Conservation (phyloP, 2,113 vertebrate species). For the Percopsis transmontana region DNA sequence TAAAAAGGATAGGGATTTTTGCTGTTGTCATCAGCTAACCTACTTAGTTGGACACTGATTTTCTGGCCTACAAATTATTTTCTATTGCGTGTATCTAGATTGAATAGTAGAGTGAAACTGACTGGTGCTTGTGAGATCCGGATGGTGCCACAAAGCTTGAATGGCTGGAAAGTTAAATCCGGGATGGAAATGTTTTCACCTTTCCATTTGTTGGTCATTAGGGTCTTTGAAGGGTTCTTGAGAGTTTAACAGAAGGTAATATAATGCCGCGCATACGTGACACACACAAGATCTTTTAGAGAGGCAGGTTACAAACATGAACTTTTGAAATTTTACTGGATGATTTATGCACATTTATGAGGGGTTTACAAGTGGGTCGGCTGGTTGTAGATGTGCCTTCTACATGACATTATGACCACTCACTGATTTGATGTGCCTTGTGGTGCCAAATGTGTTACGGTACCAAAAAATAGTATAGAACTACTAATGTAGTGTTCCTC, state of each 20-base stretch:
- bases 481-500: constrained; percentile 15
- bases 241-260: too few species aligned
- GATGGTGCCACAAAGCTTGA: background rate
- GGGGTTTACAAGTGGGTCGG: too few species aligned
- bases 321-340: too few species aligned
- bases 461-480: constrained; percentile 3
- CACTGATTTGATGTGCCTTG: constrained; percentile 17
- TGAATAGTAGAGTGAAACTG: too few species aligned
- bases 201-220: background rate
- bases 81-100: too few species aligned
- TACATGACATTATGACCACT: background rate
- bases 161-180: background rate
- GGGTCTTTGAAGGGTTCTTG: too few species aligned
- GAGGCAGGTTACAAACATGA: too few species aligned
- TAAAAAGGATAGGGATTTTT: too few species aligned
- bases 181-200: background rate
- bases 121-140: too few species aligned
- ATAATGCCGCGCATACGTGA: background rate
- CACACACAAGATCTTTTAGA: background rate
- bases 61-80: background rate
- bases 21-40: too few species aligned
- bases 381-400: constrained; percentile 8
- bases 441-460: background rate
- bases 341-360: too few species aligned
- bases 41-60: too few species aligned